These are phyloP conservation scores for Characodon lateralis DNA, from an alignment of 2,797 vertebrate genomes.

Conservation along the genomic window DNA sequence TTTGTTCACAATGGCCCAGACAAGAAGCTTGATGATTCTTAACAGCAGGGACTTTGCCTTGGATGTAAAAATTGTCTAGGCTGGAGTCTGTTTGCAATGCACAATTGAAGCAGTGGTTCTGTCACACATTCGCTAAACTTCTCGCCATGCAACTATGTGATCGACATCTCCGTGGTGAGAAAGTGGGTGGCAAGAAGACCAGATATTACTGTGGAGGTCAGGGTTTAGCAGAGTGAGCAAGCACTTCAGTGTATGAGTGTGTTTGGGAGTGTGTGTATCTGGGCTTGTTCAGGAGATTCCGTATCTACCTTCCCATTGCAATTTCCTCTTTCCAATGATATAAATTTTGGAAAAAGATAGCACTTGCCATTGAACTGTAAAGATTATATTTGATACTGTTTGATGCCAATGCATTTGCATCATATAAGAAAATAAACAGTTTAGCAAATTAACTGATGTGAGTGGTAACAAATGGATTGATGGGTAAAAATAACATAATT, in stretches of 20 bases:
- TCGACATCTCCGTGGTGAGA: conserved; percentile 71
- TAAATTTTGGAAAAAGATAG: conserved; percentile 68
- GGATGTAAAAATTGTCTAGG: conserved; percentile 7
- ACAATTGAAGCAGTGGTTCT: conserved; percentile 53
- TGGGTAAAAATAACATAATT: not conserved
- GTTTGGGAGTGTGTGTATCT: conserved; percentile 27
- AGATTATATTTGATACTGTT: conserved; percentile 67
- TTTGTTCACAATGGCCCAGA: not conserved
- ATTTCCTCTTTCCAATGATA: conserved; percentile 72
- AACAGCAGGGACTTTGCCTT: conserved; percentile 28
- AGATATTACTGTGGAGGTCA: conserved; percentile 75
- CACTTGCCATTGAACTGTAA: conserved; percentile 59
- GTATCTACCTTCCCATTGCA: conserved; percentile 63
- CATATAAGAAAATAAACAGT: conserved; percentile 39
- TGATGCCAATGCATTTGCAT: conserved; percentile 41
- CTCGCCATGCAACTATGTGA: conserved; percentile 61
- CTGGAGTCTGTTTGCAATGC: conserved; percentile 4
- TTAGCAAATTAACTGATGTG: conserved; percentile 11
- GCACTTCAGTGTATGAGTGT: conserved; percentile 47
- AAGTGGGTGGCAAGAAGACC: conserved; percentile 63
- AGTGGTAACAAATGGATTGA: conserved; percentile 8
- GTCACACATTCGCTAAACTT: conserved; percentile 69
- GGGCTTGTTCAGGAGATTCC: conserved; percentile 29
- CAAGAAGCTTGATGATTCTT: conserved; percentile 10
- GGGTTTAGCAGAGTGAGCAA: conserved; percentile 71